phyloP scores from a whole-genome alignment of 1,140 invertebrate genomes.

The Tetragonula clypearis region DNA sequence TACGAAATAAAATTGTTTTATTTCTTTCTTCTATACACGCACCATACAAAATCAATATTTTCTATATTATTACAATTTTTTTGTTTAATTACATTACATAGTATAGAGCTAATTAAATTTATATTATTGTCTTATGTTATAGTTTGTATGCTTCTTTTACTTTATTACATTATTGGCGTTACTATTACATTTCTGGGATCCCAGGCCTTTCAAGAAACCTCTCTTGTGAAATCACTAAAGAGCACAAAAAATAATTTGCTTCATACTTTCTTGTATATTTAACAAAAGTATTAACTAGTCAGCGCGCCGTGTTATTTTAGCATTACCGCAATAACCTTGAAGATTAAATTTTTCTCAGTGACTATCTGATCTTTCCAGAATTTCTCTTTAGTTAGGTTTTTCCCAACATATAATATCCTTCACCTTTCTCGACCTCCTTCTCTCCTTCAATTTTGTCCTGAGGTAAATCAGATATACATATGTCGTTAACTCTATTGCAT shows the following conservation, averaged over 20 bases:
- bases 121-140: neutral
- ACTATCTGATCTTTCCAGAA: neutral
- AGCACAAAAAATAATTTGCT: neutral
- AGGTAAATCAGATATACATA: neutral
- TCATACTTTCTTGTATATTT: neutral
- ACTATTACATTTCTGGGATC: neutral
- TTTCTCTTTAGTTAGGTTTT: neutral
- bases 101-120: neutral
- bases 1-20: neutral
- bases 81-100: neutral
- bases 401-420: neutral
- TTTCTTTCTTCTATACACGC: neutral
- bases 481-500: neutral
- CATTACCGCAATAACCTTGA: neutral
- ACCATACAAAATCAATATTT: neutral
- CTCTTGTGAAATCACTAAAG: neutral
- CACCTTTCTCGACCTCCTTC: neutral
- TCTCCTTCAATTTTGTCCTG: neutral
- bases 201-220: neutral
- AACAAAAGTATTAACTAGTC: neutral
- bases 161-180: neutral
- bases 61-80: neutral
- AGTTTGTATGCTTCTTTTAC: neutral
- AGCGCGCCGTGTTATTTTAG: neutral
- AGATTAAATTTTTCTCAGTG: neutral